Base-by-base conservation (phyloP, 2,888 invertebrate species). In the Ditylenchus weischeri region DNA sequence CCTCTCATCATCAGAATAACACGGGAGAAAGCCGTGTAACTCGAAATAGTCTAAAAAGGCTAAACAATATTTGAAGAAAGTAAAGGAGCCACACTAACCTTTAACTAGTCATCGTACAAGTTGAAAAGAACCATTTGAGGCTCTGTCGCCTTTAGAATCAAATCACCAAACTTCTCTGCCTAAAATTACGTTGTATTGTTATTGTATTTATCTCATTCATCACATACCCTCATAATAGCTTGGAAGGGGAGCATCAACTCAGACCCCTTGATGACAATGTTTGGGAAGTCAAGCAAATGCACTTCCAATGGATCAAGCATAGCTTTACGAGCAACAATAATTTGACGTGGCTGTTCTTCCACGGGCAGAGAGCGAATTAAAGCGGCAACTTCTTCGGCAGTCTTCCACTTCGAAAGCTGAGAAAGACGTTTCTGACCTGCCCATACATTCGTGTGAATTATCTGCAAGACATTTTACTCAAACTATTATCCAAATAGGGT, bases 81-180 rank as follows among this genome's bases (percentile, higher is more conserved):
- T 6, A n/a, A 57, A 4, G 5, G 1, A 23, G 65, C 29, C 13
- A 57, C n/a, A 57, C 11, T 29, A 21, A 74, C 74, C 71, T 96
- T 96, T 68, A 98, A 87, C 98, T 98, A 99, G 85, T 99, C 98
- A 82, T 99, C 98, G 81, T 96, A 99, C 61, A 99, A 86, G 86
- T 99, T 99, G 87, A 99, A 98, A 43, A 98, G 86, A 57, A 98
- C 96, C 98, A 99, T 98, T 86, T 99, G 98, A 0, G 98, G 98
- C 83, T 98, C 98, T 0, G 95, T 98, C 0, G 98, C 98, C 85
- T 98, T 98, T 65, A 98, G 86, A 81, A 98, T 99, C 69, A 99
- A 87, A 86, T 98, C 98, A 66, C 98, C 98, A 83, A 99, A 96
- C 86, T 98, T 98, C 86, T 99, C 98, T 11, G 23, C 59, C 62